A percentile compares a stretch with the other conserved stretches of the same genome.
These are phyloP conservation scores for Opisthocomus hoazin DNA, from an alignment of 2,113 vertebrate species.

Conservation along the genomic window DNA sequence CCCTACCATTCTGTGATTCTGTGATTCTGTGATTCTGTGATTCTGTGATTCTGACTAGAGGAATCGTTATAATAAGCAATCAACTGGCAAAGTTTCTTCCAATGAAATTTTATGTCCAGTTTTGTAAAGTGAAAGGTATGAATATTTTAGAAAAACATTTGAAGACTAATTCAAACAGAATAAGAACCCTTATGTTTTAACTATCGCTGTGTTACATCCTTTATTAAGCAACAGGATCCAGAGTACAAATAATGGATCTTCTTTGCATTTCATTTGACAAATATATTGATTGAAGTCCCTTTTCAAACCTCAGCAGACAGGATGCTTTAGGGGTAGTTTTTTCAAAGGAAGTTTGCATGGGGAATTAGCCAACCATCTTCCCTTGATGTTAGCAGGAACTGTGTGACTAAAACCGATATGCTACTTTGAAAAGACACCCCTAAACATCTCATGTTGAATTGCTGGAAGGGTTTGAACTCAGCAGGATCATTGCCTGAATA, in stretches of 20 bases:
- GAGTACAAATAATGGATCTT: conserved; percentile 12
- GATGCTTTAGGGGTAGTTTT: conserved; percentile 59
- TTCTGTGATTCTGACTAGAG: background rate
- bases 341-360: conserved; percentile 55
- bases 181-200: conserved; percentile 6
- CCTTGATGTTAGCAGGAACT: conserved; percentile 47
- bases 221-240: conserved; percentile 2
- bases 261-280: conserved; percentile 59
- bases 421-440: conserved; percentile 44
- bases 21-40: no score
- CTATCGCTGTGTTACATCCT: background rate
- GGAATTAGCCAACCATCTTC: conserved; percentile 43
- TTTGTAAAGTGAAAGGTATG: background rate
- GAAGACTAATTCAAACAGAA: conserved; percentile 7
- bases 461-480: conserved; percentile 47
- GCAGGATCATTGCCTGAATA: conserved; percentile 11
- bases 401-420: background rate
- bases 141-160: conserved; percentile 38
- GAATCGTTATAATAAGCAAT: background rate
- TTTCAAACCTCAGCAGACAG: conserved; percentile 46
- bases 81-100: background rate
- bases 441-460: conserved; percentile 28
- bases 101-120: background rate
- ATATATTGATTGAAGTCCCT: conserved; percentile 57
- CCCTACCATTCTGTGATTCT: no score